Evolutionary conservation across 2,888 invertebrate genomes (phyloP).

Genomic region (Cerceris ruficornis): DNA sequence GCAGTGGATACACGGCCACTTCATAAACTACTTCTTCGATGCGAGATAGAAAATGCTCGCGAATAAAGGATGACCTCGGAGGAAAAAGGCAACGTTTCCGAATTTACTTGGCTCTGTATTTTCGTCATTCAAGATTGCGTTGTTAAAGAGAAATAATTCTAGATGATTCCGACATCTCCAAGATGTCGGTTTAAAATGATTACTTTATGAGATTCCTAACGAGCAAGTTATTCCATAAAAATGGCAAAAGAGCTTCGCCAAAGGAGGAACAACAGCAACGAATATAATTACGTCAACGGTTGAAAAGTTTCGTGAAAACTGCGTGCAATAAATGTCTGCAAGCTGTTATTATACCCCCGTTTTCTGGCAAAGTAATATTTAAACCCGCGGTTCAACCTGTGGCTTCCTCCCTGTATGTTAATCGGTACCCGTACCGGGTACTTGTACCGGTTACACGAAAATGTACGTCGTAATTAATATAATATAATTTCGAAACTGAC

Average conservation of each 20-base stretch:
- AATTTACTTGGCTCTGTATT: neutral
- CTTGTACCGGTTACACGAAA: conserved; percentile 39
- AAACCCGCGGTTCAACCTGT: conserved; percentile 39
- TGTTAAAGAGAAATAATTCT: no score
- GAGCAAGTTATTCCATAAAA: no score
- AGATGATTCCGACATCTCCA: no score
- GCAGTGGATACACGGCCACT: conserved; percentile 18
- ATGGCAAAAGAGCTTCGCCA: no score
- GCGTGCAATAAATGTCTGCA: conserved; percentile 15
- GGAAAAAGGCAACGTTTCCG: neutral
- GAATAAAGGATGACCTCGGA: conserved; percentile 21
- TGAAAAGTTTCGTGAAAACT: no score
- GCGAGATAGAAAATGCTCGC: conserved; percentile 27
- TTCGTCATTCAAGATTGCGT: no score
- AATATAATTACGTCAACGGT: no score
- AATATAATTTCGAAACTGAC: conserved; percentile 42
- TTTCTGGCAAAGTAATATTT: conserved; percentile 41
- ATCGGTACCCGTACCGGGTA: conserved; percentile 42
- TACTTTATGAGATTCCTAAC: no score
- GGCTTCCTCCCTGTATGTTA: conserved; percentile 36
- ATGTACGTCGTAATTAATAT: conserved; percentile 43
- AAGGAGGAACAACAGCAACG: no score
- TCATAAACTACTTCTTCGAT: conserved; percentile 41
- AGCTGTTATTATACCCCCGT: conserved; percentile 28
- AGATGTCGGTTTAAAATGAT: no score